Percentiles rank a stretch among this genome's conserved stretches.
Conservation (phyloP, 2,797 vertebrate species). For the Crax fasciolata region DNA sequence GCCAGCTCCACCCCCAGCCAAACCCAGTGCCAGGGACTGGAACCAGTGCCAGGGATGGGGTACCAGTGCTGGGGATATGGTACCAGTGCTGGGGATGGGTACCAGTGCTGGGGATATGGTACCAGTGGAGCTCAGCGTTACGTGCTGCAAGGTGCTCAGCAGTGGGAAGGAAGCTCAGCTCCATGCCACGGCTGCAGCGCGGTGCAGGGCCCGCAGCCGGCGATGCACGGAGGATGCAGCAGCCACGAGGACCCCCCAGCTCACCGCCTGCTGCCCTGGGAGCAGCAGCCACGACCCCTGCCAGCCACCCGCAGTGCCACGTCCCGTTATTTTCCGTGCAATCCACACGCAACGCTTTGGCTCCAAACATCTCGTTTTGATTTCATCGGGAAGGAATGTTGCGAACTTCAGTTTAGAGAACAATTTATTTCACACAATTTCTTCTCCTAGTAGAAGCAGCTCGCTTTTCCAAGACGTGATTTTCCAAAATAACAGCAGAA, state of each 20-base stretch:
- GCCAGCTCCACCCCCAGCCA: background rate
- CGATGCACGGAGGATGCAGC: background rate
- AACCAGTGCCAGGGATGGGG: background rate
- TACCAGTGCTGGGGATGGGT: background rate
- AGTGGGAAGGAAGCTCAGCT: background rate
- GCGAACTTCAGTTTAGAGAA: background rate
- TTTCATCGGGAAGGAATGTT: conserved; percentile 7
- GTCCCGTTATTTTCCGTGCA: background rate
- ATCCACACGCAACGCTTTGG: accelerated
- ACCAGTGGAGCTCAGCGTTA: accelerated
- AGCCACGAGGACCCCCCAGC: background rate
- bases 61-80: no score
- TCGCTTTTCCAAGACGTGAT: background rate
- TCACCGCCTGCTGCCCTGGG: accelerated
- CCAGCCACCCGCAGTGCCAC: accelerated
- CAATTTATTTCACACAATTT: background rate
- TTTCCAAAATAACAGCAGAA: background rate
- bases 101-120: background rate
- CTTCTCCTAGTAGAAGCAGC: background rate
- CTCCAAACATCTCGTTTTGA: background rate
- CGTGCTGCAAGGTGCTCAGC: background rate
- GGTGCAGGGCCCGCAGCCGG: no score
- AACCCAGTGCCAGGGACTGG: background rate
- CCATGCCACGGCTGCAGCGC: no score
- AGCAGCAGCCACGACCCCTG: background rate